These are phyloP conservation scores for Corythucha ciliata DNA, from an alignment of 2,888 invertebrate genomes.

Conservation along the genomic window DNA sequence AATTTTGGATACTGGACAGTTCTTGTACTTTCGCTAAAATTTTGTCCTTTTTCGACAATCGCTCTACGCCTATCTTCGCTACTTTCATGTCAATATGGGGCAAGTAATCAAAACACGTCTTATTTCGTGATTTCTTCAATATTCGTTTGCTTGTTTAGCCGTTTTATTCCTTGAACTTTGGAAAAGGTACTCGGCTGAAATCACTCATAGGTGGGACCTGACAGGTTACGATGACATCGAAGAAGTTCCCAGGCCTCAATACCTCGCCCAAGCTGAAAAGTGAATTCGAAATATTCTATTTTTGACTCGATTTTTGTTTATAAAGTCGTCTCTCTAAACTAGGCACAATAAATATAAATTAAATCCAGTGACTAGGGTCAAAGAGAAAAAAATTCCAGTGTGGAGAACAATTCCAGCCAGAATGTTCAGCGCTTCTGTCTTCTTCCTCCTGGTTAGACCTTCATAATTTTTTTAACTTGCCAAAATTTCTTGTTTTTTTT, in stretches of 20 bases:
- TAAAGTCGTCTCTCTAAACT: too few relatives aligned
- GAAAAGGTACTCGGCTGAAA: slow-evolving; percentile 91
- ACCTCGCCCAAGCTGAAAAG: slow-evolving; percentile 68
- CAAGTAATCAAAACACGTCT: slow-evolving; percentile 34
- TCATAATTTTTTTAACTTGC: too few relatives aligned
- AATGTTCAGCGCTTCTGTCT: too few relatives aligned
- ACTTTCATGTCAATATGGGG: slow-evolving; percentile 50
- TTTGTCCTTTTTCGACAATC: slow-evolving; percentile 49
- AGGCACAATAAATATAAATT: too few relatives aligned
- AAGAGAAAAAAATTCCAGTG: too few relatives aligned
- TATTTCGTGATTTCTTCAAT: neutral
- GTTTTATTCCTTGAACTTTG: slow-evolving; percentile 88
- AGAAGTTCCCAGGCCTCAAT: slow-evolving; percentile 89
- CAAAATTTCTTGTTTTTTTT: too few relatives aligned
- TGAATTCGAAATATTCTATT: too few relatives aligned
- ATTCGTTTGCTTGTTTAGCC: slow-evolving; percentile 45
- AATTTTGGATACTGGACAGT: slow-evolving; percentile 47
- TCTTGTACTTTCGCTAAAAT: slow-evolving; percentile 46
- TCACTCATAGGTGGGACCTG: slow-evolving; percentile 94
- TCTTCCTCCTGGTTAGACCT: too few relatives aligned
- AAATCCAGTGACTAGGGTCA: too few relatives aligned
- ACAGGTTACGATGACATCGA: slow-evolving; percentile 85
- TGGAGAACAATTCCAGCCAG: too few relatives aligned
- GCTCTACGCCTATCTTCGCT: slow-evolving; percentile 48
- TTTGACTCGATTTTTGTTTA: too few relatives aligned